Evolutionary conservation across 2,888 invertebrate genomes (phyloP), one percentile per base, ranked within the genome.

Genomic region (Gerris lacustris): DNA sequence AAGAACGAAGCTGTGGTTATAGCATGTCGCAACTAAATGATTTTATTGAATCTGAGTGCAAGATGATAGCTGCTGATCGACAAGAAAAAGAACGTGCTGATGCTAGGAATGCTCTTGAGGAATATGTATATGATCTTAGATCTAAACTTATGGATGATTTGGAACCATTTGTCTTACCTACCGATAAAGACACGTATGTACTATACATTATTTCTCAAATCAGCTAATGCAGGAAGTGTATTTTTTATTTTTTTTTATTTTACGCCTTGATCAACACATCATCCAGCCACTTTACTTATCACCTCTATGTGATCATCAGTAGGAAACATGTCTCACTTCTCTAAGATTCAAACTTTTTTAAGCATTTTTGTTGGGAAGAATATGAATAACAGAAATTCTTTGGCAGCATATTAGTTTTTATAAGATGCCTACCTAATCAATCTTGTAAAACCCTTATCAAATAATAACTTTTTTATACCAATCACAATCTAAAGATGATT

Each of bases 121-220:
- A 99, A 81, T 99, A 96, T 79, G 95, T 99, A 45, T 99, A 99
- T 80, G 97, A 97, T 77, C 85, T 97, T 81, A 86, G 99, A 70
- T 91, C 92, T 72, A 95, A 96, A 80, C 81, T 98, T 70, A 86
- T 86, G 63, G 90, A 88, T 73, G 84, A 89, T 62, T 83, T 93
- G 69, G 88, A 88, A 74, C 84, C 86, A 6, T 97, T 88, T 79
- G 86, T 94, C 43, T 83, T 86, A 1, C 90, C 91, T 70, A 81
- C 83, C 11, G 92, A 90, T 75, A 71, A 68, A 55, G 74, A 74
- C 43, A 73, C 71, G 74, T 74, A 44, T 67, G 72, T 69, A 43
- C 44, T 64, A 31, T 31, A 31, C 1, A 31, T 31, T 31, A 1
- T 31, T 31, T 31, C 1, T 31, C 31, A 31, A 31, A 31, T 31